phyloP scores from a whole-genome alignment of 2,113 vertebrate genomes.

The Piliocolobus tephrosceles region DNA sequence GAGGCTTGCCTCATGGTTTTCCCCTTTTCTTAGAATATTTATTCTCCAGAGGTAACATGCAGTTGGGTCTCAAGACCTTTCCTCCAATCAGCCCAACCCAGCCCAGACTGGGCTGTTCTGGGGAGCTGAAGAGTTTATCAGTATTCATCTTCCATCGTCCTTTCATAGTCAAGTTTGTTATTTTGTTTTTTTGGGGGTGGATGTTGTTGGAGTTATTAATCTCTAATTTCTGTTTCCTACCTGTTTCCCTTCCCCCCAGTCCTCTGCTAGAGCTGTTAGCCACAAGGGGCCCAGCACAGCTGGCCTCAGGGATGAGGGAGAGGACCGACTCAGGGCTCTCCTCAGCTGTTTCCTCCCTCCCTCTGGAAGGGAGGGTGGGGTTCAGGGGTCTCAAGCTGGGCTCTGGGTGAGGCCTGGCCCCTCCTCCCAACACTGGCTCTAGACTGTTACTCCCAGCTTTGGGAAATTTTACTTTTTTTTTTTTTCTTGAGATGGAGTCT shows the following conservation, averaged over 20 bases:
- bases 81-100: neutral
- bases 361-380: slow-evolving; percentile 7
- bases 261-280: slow-evolving; percentile 20
- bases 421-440: slow-evolving; percentile 75
- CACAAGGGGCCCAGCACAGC: neutral
- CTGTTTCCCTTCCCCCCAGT: neutral
- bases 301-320: neutral
- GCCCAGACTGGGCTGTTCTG: neutral
- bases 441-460: slow-evolving; percentile 94
- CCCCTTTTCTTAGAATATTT: slow-evolving; percentile 10
- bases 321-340: slow-evolving; percentile 64
- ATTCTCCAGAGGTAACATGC: neutral
- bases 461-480: slow-evolving; percentile 85
- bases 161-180: neutral
- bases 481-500: too few species aligned
- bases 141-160: neutral
- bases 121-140: neutral
- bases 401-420: slow-evolving; percentile 59
- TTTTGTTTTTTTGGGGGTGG: neutral
- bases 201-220: neutral
- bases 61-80: neutral
- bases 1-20: neutral
- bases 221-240: neutral
- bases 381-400: slow-evolving; percentile 59
- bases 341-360: neutral